Evolutionary conservation across 2,113 vertebrate genomes (phyloP).

Genomic region (Opisthocomus hoazin): DNA sequence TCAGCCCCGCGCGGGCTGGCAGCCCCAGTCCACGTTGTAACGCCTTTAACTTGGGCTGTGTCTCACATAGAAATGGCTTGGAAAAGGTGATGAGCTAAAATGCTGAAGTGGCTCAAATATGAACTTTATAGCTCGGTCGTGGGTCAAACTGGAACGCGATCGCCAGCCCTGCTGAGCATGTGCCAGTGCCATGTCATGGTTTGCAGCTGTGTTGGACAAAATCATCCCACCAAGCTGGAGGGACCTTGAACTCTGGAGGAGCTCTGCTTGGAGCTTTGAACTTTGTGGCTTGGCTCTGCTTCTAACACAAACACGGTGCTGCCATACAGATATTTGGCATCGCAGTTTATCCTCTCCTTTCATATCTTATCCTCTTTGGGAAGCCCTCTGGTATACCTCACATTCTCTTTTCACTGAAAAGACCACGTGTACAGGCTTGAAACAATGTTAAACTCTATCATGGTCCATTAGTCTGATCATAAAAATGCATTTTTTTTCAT

Average conservation of each 20-base stretch:
- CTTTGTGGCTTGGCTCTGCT: not conserved
- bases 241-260: slow-evolving; percentile 16
- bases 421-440: not conserved
- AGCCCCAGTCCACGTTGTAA: not conserved
- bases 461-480: not conserved
- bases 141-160: not conserved
- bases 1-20: not conserved
- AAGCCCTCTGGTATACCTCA: slow-evolving; percentile 4
- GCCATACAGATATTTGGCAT: not conserved
- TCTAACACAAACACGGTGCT: not conserved
- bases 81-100: not conserved
- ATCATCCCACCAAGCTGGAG: not conserved
- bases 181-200: not conserved
- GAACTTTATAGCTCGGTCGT: not conserved
- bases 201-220: not conserved
- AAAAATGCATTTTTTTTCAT: not conserved
- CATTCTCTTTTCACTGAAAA: not conserved
- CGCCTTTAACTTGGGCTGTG: accelerated
- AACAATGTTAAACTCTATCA: not conserved
- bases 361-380: slow-evolving; percentile 20
- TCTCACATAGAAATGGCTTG: not conserved
- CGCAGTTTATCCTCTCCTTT: not conserved
- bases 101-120: not conserved
- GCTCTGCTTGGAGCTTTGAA: slow-evolving; percentile 28
- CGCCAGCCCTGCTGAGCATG: not conserved